Base-by-base conservation (phyloP, 2,888 invertebrate genomes). In the Drosophila dives region DNA sequence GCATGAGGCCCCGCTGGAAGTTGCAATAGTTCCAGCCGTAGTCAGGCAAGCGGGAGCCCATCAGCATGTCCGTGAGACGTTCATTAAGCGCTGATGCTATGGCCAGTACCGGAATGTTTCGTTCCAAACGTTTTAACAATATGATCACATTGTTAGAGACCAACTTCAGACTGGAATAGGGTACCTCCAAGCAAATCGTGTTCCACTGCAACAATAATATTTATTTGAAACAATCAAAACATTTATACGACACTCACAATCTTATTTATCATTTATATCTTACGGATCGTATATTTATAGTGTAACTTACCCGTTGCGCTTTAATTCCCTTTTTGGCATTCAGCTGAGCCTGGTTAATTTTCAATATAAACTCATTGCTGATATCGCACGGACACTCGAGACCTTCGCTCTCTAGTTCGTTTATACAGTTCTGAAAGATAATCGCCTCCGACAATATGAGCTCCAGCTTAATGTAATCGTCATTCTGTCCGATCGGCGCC, bases 1-100 rank as follows among this genome's bases (percentile, higher is more conserved):
- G 98, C 98, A 99, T 98, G 36, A 95, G 93, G 61, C 94, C 94
- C 10, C 94, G 93, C 72, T 93, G 92, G 45, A 92, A 91, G 58
- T 91, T 92, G 40, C 91, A 91, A 33, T 91, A 90, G 56, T 92
- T 91, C 81, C 91, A 90, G 38, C 94, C 94, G 20, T 87, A 89
- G 36, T 93, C 92, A 2, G 91, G 88, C 55, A 92, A 81, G 81
- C 94, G 91, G 73, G 92, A 91, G 54, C 93, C 93, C 81, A 93
- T 93, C 89, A 96, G 94, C 90, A 97, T 94, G 93, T 97, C 96
- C 69, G 96, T 97, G 54, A 97, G 94, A 60, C 98, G 95, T 93
- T 98, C 98, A 86, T 96, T 96, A 58, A 98, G 96, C 8, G 98
- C 97, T 23, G 98, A 97, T 0, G 98, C 98, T 65, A 98, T 97